phyloP scores from a whole-genome alignment of 2,113 vertebrate species.

The Lophius piscatorius region DNA sequence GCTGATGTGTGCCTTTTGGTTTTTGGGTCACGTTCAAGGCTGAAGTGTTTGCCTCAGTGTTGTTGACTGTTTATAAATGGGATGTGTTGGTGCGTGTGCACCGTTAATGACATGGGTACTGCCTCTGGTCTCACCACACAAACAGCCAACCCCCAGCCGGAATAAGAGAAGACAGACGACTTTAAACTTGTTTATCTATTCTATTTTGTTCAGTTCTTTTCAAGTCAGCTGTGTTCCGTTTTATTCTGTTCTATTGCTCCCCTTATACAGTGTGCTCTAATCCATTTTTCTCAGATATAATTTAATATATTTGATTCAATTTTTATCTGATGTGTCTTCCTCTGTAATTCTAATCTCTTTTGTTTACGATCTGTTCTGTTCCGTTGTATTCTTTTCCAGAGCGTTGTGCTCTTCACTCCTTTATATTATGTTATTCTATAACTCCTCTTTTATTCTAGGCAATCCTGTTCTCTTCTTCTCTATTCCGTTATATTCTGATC shows the following conservation, averaged over 20 bases:
- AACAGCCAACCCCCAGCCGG: slow-evolving; percentile 34
- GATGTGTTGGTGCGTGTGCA: slow-evolving; percentile 55
- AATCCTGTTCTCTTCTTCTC: too few species aligned
- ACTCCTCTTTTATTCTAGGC: too few species aligned
- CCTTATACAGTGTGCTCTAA: too few species aligned
- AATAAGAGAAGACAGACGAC: not conserved
- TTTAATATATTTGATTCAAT: not conserved
- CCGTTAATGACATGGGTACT: slow-evolving; percentile 54
- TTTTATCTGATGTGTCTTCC: too few species aligned
- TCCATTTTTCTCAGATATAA: too few species aligned
- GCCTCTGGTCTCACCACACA: slow-evolving; percentile 51
- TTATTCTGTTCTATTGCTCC: not conserved
- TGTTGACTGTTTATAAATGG: slow-evolving; percentile 56
- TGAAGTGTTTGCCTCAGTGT: slow-evolving; percentile 42
- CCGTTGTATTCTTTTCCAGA: not conserved
- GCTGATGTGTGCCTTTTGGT: slow-evolving; percentile 53
- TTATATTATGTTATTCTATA: too few species aligned
- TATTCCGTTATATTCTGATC: too few species aligned
- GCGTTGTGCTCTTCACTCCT: too few species aligned
- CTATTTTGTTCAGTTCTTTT: not conserved
- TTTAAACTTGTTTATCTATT: not conserved
- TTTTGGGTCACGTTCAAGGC: slow-evolving; percentile 69
- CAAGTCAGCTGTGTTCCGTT: not conserved
- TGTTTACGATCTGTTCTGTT: not conserved
- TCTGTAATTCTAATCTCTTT: too few species aligned